Conservation (phyloP, 2,797 vertebrate species). For the Muscicapa comitata region DNA sequence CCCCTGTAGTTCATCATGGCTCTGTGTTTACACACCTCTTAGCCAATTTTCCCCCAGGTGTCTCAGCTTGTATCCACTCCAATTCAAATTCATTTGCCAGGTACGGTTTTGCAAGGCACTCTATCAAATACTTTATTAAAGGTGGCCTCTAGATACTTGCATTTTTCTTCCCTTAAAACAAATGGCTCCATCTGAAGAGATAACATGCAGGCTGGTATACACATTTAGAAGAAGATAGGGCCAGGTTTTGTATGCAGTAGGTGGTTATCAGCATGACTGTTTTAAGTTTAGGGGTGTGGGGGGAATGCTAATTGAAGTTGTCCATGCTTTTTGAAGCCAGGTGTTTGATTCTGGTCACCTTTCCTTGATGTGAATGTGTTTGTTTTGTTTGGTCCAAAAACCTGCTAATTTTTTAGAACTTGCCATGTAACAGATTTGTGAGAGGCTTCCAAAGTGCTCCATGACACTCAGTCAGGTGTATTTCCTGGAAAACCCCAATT, state of each 20-base stretch:
- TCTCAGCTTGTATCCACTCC: conserved; percentile 1
- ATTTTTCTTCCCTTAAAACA: conserved; percentile 34
- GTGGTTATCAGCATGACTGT: background rate
- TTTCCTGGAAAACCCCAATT: background rate
- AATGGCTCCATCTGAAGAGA: background rate
- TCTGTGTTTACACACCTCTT: conserved; percentile 21
- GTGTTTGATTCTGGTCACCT: background rate
- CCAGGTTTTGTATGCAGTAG: fast-evolving
- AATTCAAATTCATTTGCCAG: conserved; percentile 47
- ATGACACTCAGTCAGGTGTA: fast-evolving
- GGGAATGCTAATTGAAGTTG: background rate
- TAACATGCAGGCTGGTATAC: background rate
- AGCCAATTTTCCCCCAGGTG: conserved; percentile 17
- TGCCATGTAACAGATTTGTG: background rate
- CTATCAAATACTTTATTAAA: conserved; percentile 42
- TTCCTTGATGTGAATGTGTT: fast-evolving
- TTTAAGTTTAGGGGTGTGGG: background rate
- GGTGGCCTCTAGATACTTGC: conserved; percentile 1
- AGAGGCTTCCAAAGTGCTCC: background rate
- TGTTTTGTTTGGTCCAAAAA: background rate
- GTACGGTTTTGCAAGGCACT: background rate
- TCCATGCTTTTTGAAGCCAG: background rate
- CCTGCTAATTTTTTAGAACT: background rate
- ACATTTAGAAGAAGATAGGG: background rate
- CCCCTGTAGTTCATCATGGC: conserved; percentile 42